These are phyloP conservation scores for Heterodera filipjevi DNA, from an alignment of 2,888 invertebrate genomes.

Conservation along the genomic window DNA sequence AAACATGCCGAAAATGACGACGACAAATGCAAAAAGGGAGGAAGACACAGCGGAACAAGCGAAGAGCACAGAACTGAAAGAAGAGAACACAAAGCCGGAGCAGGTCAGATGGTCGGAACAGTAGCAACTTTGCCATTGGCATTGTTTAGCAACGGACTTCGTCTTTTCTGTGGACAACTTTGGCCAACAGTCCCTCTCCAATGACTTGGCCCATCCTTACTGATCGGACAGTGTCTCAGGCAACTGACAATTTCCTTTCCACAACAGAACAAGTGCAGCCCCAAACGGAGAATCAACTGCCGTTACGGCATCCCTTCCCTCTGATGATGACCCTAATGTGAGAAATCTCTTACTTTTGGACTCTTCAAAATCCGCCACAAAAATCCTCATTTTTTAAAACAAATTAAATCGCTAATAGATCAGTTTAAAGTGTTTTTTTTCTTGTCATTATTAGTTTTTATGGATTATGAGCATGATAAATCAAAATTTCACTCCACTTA, in stretches of 20 bases:
- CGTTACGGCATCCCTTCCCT: conserved; percentile 4
- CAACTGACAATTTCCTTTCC: neutral
- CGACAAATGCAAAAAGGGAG: too few relatives aligned
- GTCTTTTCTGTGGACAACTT: neutral
- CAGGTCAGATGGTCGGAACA: neutral
- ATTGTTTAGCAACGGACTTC: neutral
- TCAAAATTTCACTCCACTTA: too few relatives aligned
- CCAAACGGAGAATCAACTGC: neutral
- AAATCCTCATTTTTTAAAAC: too few relatives aligned
- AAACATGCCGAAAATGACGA: neutral
- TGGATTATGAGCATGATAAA: too few relatives aligned
- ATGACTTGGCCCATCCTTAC: neutral
- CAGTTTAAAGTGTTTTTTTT: too few relatives aligned
- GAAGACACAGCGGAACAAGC: too few relatives aligned
- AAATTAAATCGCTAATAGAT: too few relatives aligned
- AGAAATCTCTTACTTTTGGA: too few relatives aligned
- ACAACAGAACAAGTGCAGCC: neutral
- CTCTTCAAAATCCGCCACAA: too few relatives aligned
- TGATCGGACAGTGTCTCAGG: conserved; percentile 4
- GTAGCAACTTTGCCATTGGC: neutral
- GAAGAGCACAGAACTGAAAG: too few relatives aligned
- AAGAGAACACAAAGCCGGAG: too few relatives aligned
- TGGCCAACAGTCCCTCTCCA: neutral
- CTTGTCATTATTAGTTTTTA: too few relatives aligned
- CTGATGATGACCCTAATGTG: conserved; percentile 28